A percentile compares a stretch with the other conserved stretches of the same genome.
These are phyloP conservation scores for Pipa parva DNA, from an alignment of 2,113 vertebrate species.

Conservation along the genomic window DNA sequence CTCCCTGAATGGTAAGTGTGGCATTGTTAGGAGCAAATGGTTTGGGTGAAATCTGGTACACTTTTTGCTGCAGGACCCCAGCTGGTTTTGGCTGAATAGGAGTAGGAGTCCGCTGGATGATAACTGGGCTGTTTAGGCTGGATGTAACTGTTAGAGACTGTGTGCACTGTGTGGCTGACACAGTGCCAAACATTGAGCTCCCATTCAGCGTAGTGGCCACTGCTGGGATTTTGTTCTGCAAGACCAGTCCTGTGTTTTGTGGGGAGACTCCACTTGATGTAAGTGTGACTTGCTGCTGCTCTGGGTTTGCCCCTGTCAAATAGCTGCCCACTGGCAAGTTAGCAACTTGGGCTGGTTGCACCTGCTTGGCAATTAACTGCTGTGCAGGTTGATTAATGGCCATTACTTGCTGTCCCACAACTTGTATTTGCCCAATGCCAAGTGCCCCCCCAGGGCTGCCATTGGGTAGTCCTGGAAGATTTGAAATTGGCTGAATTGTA, in stretches of 20 bases:
- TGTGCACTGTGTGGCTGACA: constrained; percentile 62
- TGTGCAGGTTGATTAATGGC: constrained; percentile 86
- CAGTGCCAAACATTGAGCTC: constrained; percentile 56
- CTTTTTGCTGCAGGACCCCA: constrained; percentile 80
- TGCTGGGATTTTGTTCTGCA: constrained; percentile 71
- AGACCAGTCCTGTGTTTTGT: constrained; percentile 72
- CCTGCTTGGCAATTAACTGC: constrained; percentile 80
- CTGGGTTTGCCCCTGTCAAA: constrained; percentile 71
- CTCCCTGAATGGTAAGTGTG: constrained; percentile 74
- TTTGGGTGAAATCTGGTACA: constrained; percentile 76
- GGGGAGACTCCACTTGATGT: constrained; percentile 62
- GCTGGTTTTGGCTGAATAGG: constrained; percentile 94
- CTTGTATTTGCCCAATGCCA: constrained; percentile 89
- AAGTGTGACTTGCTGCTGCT: constrained; percentile 68
- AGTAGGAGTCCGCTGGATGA: constrained; percentile 89
- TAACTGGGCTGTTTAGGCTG: constrained; percentile 72
- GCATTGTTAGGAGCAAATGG: constrained; percentile 54
- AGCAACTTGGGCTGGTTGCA: constrained; percentile 56
- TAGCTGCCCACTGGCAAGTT: constrained; percentile 74
- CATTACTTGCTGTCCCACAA: constrained; percentile 93
- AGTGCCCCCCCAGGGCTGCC: constrained; percentile 80
- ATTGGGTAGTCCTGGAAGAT: constrained; percentile 83
- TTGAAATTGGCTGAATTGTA: constrained; percentile 87
- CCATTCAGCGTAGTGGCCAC: constrained; percentile 64
- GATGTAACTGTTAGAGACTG: constrained; percentile 70